These are phyloP conservation scores for Chymomyza amoena DNA, from an alignment of 2,888 invertebrate species.

Conservation along the genomic window DNA sequence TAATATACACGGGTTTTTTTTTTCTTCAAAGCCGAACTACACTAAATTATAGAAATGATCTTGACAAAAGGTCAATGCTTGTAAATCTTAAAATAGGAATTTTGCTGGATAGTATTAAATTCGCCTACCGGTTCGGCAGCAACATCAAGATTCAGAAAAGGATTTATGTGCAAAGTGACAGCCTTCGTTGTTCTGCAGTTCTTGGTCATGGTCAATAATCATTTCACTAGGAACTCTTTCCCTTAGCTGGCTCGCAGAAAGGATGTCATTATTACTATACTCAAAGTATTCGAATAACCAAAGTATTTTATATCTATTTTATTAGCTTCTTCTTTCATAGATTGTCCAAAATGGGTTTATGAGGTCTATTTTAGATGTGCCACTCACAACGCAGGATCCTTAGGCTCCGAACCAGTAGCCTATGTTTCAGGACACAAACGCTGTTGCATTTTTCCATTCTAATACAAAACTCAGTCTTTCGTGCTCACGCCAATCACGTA, in stretches of 20 bases:
- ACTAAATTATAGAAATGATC: constrained; percentile 95
- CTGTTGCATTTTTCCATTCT: no score
- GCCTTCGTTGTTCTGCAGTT: constrained; percentile 98
- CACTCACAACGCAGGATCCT: constrained; percentile 98
- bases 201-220: constrained; percentile 93
- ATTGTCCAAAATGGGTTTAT: constrained; percentile 81
- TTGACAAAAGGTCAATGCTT: constrained; percentile 88
- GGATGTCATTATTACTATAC: constrained; percentile 85
- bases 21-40: constrained; percentile 89
- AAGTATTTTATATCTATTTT: no score
- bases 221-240: constrained; percentile 93
- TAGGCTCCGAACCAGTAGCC: no score
- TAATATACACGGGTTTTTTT: constrained; percentile 91
- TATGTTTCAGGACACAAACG: no score
- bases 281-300: constrained; percentile 76
- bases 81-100: constrained; percentile 94
- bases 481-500: constrained; percentile 57
- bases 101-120: constrained; percentile 89
- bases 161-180: constrained; percentile 94
- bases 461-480: constrained; percentile 22
- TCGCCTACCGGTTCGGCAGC: constrained; percentile 77
- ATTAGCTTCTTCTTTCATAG: no score
- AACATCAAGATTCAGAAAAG: constrained; percentile 88
- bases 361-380: constrained; percentile 92
- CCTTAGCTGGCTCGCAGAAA: constrained; percentile 95